Conservation (phyloP, 2,113 vertebrate species). For the Panthera tigris region DNA sequence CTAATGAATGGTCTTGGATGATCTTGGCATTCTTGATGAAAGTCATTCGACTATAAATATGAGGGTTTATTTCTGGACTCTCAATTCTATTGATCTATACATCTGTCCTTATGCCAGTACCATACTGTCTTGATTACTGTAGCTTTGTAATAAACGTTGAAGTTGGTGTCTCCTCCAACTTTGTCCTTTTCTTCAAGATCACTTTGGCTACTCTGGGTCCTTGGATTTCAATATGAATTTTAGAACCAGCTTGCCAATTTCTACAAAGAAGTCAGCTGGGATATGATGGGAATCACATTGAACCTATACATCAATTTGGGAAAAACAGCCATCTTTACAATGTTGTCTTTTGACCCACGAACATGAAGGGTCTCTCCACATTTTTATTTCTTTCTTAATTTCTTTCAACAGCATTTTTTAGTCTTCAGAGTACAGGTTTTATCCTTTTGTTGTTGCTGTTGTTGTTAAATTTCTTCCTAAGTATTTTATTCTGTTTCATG, state of each 20-base stretch:
- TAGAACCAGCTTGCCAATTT: neutral
- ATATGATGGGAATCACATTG: neutral
- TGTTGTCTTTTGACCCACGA: neutral
- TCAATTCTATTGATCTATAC: neutral
- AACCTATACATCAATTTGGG: neutral
- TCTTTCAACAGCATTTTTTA: neutral
- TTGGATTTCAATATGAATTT: neutral
- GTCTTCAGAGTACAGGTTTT: constrained; percentile 3
- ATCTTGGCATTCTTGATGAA: neutral
- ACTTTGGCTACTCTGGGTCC: neutral
- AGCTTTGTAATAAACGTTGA: neutral
- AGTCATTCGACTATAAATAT: neutral
- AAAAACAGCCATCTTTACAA: neutral
- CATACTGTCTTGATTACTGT: neutral
- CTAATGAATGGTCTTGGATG: neutral
- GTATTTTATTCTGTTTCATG: constrained; percentile 8
- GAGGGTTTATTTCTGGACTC: neutral
- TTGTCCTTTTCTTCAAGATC: neutral
- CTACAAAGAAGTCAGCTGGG: neutral
- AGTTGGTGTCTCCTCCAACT: neutral
- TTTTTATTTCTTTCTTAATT: neutral
- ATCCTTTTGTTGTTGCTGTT: neutral
- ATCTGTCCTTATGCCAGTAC: neutral
- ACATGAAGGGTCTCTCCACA: neutral
- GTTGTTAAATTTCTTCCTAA: neutral